Evolutionary conservation across 2,888 invertebrate genomes (phyloP), one percentile per base, ranked within the genome.

Genomic region (Netelia fuscicornis): DNA sequence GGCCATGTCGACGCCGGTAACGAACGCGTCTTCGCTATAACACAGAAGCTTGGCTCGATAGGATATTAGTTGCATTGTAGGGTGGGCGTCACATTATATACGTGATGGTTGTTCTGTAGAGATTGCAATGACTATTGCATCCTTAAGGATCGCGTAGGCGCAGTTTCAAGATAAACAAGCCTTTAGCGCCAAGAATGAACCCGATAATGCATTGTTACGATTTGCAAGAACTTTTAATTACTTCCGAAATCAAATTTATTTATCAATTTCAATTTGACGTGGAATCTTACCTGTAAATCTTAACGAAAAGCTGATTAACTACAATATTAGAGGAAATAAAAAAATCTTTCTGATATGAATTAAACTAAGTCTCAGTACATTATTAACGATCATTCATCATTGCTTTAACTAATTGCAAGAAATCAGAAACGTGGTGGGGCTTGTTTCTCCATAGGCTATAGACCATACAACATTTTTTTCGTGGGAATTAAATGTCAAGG

Each of bases 401-500:
- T 56, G 20, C 20, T n/a, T 6, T 6, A 20, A 20, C 56, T 17
- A 42, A 20, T 20, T 20, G 20, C 20, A 20, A 13, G 13, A 60
- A 17, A 72, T 60, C 9, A 48, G 68, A 56, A 54, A 37, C 42
- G 56, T 17, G 25, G 20, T 56, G 20, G n/a, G 48, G 0, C 17
- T 56, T 56, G 20, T 62, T 30, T 37, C 20, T 25, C 17, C 52
- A 37, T 37, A 37, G 1, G 6, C 37, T 37, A 37, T 37, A 2
- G 37, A 37, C 6, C 6, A 37, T 37, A 6, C 37, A 6, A 37
- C 2, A 2, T 30, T 37, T 6, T 5, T 6, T 37, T 6, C 5
- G 37, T 37, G 6, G 37, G 52, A 30, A 56, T 62, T 11, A 78
- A 70, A 78, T 70, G 78, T 70, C 78, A 78, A 78, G 70, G 78